Conservation (phyloP, 2,797 vertebrate genomes). For the Luscinia luscinia region DNA sequence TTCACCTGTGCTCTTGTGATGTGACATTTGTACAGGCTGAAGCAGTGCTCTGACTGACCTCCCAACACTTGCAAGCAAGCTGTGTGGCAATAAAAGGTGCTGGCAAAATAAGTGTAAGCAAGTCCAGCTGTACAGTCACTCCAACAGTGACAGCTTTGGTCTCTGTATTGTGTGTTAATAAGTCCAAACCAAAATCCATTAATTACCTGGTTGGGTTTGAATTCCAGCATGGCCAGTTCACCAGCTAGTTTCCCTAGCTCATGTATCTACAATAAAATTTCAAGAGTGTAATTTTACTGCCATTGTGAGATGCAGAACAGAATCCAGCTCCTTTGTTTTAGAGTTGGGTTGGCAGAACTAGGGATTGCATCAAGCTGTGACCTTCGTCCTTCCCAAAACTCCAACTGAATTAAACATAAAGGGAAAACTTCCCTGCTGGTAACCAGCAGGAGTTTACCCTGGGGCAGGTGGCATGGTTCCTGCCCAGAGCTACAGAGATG, state of each 20-base stretch:
- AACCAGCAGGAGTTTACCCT: background rate
- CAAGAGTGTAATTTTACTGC: background rate
- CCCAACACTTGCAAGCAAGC: background rate
- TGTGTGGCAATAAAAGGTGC: background rate
- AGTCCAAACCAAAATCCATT: conserved; percentile 16
- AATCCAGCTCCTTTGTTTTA: background rate
- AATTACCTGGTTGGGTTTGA: conserved; percentile 23
- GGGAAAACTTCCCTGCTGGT: background rate
- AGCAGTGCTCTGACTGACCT: background rate
- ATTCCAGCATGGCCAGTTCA: background rate
- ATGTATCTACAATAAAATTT: conserved; percentile 6
- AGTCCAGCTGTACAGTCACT: background rate
- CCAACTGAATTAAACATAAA: background rate
- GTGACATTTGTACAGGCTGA: background rate
- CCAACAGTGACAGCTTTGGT: background rate
- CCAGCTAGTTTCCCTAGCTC: background rate
- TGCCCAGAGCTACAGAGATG: background rate
- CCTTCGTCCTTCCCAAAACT: background rate
- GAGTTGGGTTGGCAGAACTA: background rate
- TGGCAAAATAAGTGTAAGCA: background rate
- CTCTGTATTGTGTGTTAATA: background rate
- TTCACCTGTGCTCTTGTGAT: background rate
- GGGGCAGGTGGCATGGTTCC: fast-evolving
- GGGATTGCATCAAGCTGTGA: background rate
- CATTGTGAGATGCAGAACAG: background rate